Conservation (phyloP, 2,113 vertebrate genomes). For the Cebidichthys violaceus region DNA sequence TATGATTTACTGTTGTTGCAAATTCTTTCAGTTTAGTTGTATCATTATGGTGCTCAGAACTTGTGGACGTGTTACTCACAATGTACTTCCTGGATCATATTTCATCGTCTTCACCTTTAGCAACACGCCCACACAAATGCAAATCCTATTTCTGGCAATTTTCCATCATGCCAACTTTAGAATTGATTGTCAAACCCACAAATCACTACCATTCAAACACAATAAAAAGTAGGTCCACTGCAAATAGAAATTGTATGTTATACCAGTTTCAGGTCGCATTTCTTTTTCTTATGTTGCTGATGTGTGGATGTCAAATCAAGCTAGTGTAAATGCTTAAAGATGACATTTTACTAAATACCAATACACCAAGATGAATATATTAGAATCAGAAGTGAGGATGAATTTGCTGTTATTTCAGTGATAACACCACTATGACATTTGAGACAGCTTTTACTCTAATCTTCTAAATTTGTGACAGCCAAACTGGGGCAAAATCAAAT, state of each 20-base stretch:
- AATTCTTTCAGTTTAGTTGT: neutral
- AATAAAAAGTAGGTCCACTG: neutral
- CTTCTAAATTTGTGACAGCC: constrained; percentile 41
- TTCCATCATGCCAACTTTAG: neutral
- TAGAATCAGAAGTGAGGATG: constrained; percentile 1
- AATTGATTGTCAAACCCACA: neutral
- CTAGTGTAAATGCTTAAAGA: neutral
- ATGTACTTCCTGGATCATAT: neutral
- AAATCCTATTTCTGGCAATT: neutral
- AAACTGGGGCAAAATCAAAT: constrained; percentile 46
- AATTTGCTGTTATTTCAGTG: constrained; percentile 12
- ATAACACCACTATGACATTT: constrained; percentile 31
- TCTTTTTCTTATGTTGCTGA: neutral
- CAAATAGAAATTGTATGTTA: neutral
- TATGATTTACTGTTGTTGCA: neutral
- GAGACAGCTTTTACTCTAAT: constrained; percentile 56
- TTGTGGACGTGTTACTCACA: neutral
- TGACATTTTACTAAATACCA: neutral
- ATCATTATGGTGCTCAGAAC: neutral
- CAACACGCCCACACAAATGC: neutral
- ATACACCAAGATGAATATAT: neutral
- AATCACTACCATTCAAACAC: neutral
- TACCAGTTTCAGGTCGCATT: constrained; percentile 24
- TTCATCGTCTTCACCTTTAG: neutral
- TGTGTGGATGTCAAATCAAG: neutral